Evolutionary conservation across 35 echinoderm and acorn worm genomes (phyloP).

Genomic region (Anneissia japonica): DNA sequence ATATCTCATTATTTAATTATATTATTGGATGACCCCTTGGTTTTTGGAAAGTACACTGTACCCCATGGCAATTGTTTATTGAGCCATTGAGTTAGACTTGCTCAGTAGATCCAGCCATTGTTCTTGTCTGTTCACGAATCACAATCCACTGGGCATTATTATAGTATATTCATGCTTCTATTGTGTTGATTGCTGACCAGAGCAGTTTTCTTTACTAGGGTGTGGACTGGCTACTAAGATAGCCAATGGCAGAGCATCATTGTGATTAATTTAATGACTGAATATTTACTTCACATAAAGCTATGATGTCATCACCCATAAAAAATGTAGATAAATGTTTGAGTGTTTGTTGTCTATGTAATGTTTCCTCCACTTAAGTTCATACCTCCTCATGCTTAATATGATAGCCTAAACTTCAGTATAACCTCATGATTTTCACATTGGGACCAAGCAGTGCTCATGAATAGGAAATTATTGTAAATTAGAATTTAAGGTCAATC

Average conservation of each 20-base stretch:
- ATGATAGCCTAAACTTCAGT: too few species aligned
- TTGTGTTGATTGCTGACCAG: neutral
- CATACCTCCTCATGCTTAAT: too few species aligned
- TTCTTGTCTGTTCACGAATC: neutral
- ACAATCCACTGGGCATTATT: neutral
- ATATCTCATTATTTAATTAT: too few species aligned
- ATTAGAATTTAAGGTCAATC: too few species aligned
- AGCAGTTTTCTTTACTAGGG: neutral
- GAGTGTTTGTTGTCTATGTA: neutral
- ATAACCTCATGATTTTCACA: too few species aligned
- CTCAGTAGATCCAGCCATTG: neutral
- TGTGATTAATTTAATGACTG: neutral
- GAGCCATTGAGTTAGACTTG: too few species aligned
- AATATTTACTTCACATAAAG: neutral
- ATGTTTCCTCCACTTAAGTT: too few species aligned
- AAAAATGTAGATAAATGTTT: neutral
- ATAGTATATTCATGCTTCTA: neutral
- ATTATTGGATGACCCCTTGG: too few species aligned
- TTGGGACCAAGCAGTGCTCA: too few species aligned
- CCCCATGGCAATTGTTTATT: too few species aligned
- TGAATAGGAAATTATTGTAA: too few species aligned
- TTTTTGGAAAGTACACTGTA: too few species aligned
- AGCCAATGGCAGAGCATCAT: neutral
- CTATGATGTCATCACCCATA: neutral
- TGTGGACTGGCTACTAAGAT: neutral